phyloP scores from a whole-genome alignment of 2,888 invertebrate species.

The Limnephilus lunatus region DNA sequence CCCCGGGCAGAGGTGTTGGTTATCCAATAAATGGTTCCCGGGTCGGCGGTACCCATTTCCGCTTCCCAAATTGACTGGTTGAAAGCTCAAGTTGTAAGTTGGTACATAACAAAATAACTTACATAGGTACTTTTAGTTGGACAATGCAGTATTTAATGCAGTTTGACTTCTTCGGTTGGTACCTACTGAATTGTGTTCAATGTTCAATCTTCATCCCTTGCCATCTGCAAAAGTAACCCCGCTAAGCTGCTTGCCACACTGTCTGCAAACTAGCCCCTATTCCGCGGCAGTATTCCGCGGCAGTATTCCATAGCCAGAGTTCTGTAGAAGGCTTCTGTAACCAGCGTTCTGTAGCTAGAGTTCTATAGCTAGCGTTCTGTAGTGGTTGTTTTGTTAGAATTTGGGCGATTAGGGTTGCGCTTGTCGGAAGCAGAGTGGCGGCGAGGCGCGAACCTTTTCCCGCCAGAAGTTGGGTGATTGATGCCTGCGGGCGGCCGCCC shows the following conservation, averaged over 20 bases:
- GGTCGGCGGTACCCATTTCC: no score
- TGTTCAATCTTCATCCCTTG: background rate
- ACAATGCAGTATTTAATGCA: background rate
- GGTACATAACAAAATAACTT: no score
- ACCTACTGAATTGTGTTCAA: background rate
- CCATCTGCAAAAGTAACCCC: background rate
- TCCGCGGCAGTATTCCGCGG: background rate
- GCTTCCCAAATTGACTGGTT: no score
- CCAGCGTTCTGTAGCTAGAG: background rate
- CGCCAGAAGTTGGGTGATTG: slow-evolving; percentile 46
- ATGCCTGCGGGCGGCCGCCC: slow-evolving; percentile 19
- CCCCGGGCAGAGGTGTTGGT: no score
- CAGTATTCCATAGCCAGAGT: background rate
- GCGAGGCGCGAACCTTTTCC: slow-evolving; percentile 46
- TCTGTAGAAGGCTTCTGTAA: background rate
- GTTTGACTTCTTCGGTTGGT: background rate
- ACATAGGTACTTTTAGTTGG: no score
- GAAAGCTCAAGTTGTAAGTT: no score
- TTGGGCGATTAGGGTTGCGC: slow-evolving; percentile 41
- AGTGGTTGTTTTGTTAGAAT: slow-evolving; percentile 31
- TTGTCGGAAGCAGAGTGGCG: slow-evolving; percentile 49
- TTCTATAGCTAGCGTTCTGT: background rate
- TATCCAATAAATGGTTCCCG: no score
- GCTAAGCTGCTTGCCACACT: background rate
- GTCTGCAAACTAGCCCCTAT: background rate